phyloP scores from a whole-genome alignment of 2,797 vertebrate species.

The Bovichtus diacanthus region DNA sequence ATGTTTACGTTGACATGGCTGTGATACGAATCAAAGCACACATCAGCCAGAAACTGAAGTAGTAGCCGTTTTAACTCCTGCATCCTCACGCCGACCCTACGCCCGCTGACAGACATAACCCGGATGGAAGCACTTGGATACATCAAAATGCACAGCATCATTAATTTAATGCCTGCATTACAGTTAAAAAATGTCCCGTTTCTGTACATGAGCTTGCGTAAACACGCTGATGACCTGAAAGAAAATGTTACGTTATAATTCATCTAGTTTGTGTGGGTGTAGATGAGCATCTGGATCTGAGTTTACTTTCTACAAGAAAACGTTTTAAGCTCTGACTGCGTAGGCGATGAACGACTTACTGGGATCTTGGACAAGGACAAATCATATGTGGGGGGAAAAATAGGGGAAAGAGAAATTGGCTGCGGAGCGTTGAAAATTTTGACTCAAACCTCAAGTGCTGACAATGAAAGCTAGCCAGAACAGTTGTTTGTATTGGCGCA shows the following conservation, averaged over 20 bases:
- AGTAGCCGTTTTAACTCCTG: slow-evolving; percentile 51
- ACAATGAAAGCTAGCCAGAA: slow-evolving; percentile 87
- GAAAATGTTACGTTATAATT: slow-evolving; percentile 33
- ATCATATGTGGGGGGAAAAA: slow-evolving; percentile 69
- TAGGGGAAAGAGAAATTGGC: slow-evolving; percentile 80
- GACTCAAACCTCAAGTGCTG: slow-evolving; percentile 88
- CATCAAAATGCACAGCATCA: slow-evolving; percentile 40
- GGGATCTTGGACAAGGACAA: slow-evolving; percentile 79
- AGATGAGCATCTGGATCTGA: slow-evolving; percentile 66
- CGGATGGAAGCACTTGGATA: slow-evolving; percentile 34
- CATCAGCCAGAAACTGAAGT: slow-evolving; percentile 34
- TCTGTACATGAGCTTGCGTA: slow-evolving; percentile 31
- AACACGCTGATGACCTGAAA: slow-evolving; percentile 22
- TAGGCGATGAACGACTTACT: slow-evolving; percentile 81
- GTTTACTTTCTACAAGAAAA: slow-evolving; percentile 66
- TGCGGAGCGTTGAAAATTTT: slow-evolving; percentile 74
- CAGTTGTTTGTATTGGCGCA: slow-evolving; percentile 93
- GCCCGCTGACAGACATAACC: slow-evolving; percentile 42
- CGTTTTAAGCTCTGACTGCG: slow-evolving; percentile 67
- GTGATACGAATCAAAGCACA: slow-evolving; percentile 63
- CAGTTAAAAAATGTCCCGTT: slow-evolving; percentile 27
- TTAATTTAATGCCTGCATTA: slow-evolving; percentile 40
- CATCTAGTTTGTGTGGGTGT: slow-evolving; percentile 53
- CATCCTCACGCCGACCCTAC: slow-evolving; percentile 6
- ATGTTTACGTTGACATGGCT: slow-evolving; percentile 73